phyloP scores from a whole-genome alignment of 2,888 invertebrate species.

The Ariolimax columbianus region DNA sequence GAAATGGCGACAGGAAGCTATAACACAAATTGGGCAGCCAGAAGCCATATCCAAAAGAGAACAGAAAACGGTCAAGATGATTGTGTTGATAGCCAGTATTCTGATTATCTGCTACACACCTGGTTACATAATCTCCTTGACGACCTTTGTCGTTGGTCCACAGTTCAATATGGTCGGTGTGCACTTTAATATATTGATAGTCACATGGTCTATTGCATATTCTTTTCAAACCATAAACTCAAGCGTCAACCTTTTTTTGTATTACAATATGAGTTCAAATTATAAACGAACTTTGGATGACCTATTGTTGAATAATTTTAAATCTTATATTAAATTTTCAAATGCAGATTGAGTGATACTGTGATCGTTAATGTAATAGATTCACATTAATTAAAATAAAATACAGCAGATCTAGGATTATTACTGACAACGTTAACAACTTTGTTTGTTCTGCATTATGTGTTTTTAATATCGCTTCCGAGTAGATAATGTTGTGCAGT shows the following conservation, averaged over 20 bases:
- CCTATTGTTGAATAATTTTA: not conserved
- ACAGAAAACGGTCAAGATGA: not conserved
- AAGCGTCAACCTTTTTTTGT: slow-evolving; percentile 21
- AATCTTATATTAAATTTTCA: too few relatives aligned
- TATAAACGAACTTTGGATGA: slow-evolving; percentile 5
- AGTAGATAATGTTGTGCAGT: too few relatives aligned
- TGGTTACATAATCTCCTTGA: not conserved
- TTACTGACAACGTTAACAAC: too few relatives aligned
- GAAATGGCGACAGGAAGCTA: not conserved
- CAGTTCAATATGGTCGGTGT: not conserved
- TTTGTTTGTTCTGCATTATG: too few relatives aligned
- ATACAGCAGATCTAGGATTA: too few relatives aligned
- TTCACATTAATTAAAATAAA: too few relatives aligned
- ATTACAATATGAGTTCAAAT: slow-evolving; percentile 30
- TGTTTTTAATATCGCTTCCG: too few relatives aligned
- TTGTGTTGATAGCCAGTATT: slow-evolving; percentile 10
- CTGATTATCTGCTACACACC: slow-evolving; percentile 18
- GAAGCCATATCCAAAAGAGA: not conserved
- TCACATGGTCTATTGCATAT: not conserved
- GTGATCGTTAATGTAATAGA: too few relatives aligned
- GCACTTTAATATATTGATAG: not conserved
- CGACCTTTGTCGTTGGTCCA: not conserved
- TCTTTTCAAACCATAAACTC: slow-evolving; percentile 17
- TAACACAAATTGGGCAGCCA: not conserved
- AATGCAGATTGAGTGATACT: too few relatives aligned